Evolutionary conservation across 2,797 vertebrate genomes (phyloP).

Genomic region (Sebastes flavidus): DNA sequence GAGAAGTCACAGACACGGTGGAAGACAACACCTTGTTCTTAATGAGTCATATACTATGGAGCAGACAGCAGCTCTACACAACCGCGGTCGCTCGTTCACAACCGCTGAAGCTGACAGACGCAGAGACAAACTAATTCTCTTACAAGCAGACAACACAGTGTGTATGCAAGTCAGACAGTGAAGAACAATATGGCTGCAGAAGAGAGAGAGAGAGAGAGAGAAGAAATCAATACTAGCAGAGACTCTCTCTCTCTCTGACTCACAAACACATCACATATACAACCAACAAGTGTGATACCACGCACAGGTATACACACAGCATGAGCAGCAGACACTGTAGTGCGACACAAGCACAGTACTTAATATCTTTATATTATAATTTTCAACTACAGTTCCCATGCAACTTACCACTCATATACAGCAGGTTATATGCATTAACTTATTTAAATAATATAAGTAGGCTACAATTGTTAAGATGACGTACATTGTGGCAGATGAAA

Average conservation of each 20-base stretch:
- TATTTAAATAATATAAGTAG: not conserved
- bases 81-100: not conserved
- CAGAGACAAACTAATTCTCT: conserved; percentile 11
- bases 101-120: conserved; percentile 35
- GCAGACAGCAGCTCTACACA: not conserved
- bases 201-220: not conserved
- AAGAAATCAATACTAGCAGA: conserved; percentile 31
- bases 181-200: conserved; percentile 25
- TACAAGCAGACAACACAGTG: conserved; percentile 32
- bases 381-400: not conserved
- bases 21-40: conserved; percentile 10
- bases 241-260: not conserved
- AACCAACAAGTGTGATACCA: not conserved
- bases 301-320: conserved; percentile 5
- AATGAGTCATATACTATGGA: conserved; percentile 3
- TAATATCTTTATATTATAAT: not conserved
- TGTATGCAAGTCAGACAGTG: conserved; percentile 32
- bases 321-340: not conserved
- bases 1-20: conserved; percentile 41
- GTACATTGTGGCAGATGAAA: not conserved
- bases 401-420: not conserved
- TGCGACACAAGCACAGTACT: not conserved
- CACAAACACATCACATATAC: not conserved
- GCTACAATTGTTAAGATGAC: not conserved
- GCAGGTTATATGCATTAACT: not conserved